These are phyloP conservation scores for Drosophila navojoa DNA, from an alignment of 1,140 invertebrate genomes.

Conservation along the genomic window DNA sequence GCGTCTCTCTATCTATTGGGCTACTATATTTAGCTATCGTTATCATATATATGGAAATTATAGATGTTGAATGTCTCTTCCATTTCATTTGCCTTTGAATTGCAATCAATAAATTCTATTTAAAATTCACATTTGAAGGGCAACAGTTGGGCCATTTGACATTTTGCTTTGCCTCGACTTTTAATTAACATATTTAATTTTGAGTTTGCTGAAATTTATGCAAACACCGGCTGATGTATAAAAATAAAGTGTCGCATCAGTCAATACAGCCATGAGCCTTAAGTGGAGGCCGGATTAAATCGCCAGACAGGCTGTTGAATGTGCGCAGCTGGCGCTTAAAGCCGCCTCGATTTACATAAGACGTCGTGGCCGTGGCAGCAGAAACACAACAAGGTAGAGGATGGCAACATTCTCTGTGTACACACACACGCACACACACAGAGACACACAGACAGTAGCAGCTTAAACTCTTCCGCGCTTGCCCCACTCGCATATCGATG, in stretches of 20 bases:
- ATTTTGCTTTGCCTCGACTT: conserved; percentile 1
- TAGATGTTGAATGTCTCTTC: neutral
- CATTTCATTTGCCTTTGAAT: neutral
- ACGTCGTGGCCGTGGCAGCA: conserved; percentile 7
- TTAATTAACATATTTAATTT: conserved; percentile 54
- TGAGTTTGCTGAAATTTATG: conserved; percentile 24
- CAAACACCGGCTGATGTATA: conserved; percentile 20
- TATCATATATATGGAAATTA: neutral
- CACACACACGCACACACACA: neutral
- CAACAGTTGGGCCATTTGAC: conserved; percentile 14
- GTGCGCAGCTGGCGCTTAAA: conserved; percentile 35
- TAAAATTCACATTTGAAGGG: no score
- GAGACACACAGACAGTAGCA: neutral
- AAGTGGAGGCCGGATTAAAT: conserved; percentile 2
- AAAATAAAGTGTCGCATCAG: conserved; percentile 61
- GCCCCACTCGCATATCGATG: conserved; percentile 26
- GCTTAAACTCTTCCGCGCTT: neutral
- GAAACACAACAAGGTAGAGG: conserved; percentile 39
- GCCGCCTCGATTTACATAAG: conserved; percentile 45
- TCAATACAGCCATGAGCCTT: conserved; percentile 33
- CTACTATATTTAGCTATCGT: neutral
- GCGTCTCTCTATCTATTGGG: no score
- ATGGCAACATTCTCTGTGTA: neutral
- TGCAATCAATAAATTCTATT: neutral
- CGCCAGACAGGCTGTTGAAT: conserved; percentile 30